Evolutionary conservation across 2,888 invertebrate genomes (phyloP), one percentile per base, ranked within the genome.

Genomic region (Falcaria lacertinaria): DNA sequence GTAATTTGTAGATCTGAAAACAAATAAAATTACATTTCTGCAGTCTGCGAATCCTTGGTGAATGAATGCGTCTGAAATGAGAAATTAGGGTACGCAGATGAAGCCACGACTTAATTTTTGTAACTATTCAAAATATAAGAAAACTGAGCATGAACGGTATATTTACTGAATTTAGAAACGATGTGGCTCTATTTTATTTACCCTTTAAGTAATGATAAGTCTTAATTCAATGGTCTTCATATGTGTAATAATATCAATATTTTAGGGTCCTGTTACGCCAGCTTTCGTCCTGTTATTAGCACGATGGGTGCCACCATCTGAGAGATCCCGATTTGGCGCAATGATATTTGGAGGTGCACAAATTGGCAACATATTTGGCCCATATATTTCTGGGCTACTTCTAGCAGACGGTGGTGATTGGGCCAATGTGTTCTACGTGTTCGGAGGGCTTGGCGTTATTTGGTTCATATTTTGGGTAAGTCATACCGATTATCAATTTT

Each of bases 221-320:
- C 32, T 2, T 11, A 14, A 13, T 37, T 14, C 19, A 34, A 34
- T 1, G 7, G 7, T 15, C 15, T 4, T 35, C 0, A 22, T 36
- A 19, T 13, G 3, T 36, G 15, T 33, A 34, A 32, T 16, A 15
- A 37, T 17, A 39, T 40, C 2, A 40, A 48, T 39, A 40, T 45
- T 22, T 39, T 52, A 92, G 91, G 92, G 92, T 33, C 89, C 90
- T 8, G 90, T 91, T 0, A 91, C 90, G 47, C 92, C 91, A 35
- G 92, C 93, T 0, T 91, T 94, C 71, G 90, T 92, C 8, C 75
- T 90, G 0, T 61, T 93, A 6, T 67, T 92, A 49, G 91, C 92
- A 0, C 80, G 91, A 60, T 92, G 92, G 92, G 88, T 90, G 0
- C 91, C 91, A 0, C 89, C 91, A 0, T 60, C 80, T 3, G 92